phyloP scores from a whole-genome alignment of 2,797 vertebrate genomes.

The Oophaga sylvatica region DNA sequence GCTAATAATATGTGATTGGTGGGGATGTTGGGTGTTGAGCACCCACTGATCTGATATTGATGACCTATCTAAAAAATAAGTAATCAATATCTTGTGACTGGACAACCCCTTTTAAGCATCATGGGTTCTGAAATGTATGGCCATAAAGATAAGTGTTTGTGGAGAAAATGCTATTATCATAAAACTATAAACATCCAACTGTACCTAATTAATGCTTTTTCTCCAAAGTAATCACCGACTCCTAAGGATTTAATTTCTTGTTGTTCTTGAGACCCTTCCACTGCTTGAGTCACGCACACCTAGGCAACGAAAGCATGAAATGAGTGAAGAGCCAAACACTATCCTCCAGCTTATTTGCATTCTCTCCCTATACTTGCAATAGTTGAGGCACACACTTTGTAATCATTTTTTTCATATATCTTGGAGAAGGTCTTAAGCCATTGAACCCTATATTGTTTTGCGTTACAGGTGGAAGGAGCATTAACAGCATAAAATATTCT shows the following conservation, averaged over 20 bases:
- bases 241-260: conserved; percentile 79
- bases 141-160: background rate
- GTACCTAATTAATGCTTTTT: conserved; percentile 83
- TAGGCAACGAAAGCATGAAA: conserved; percentile 57
- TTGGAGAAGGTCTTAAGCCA: background rate
- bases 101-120: background rate
- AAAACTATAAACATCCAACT: background rate
- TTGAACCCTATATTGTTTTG: background rate
- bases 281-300: conserved; percentile 80
- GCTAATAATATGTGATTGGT: too few species aligned
- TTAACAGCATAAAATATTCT: background rate
- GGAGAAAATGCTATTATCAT: background rate
- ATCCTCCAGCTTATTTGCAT: background rate
- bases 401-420: background rate
- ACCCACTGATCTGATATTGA: too few species aligned
- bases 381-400: background rate
- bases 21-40: too few species aligned
- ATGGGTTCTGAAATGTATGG: background rate
- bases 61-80: too few species aligned
- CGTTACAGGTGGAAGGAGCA: background rate
- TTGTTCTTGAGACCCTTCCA: conserved; percentile 75
- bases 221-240: conserved; percentile 81
- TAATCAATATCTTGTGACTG: too few species aligned
- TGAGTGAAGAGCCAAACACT: background rate
- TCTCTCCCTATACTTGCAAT: background rate